Evolutionary conservation across 2,888 invertebrate genomes (phyloP), one percentile per base, ranked within the genome.

Genomic region (Sinhomidia bicolor): DNA sequence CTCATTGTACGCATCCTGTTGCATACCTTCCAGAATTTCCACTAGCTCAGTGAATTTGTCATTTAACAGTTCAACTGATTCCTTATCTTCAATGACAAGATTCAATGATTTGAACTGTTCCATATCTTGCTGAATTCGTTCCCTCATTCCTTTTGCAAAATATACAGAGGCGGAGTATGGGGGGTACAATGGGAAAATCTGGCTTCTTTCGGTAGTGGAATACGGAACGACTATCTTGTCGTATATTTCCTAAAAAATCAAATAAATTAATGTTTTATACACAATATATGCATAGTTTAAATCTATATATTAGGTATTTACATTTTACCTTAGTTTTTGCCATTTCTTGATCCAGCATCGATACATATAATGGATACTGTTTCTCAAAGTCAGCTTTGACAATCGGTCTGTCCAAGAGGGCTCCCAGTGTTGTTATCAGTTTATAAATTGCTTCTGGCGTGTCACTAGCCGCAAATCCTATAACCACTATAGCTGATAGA

Each of bases 401-500:
- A 87, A 97, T 94, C 0, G 97, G 97, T 83, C 98, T 95, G 91
- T 98, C 98, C 91, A 99, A 93, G 17, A 98, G 96, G 29, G 96
- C 96, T 0, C 98, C 98, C 74, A 97, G 96, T 90, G 98, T 98
- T 92, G 96, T 97, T 90, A 98, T 96, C 29, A 99, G 94, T 97
- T 98, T 94, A 91, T 95, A 95, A 81, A 54, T 86, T 29, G 91
- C 89, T 94, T 98, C 98, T 91, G 98, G 95, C 93, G 98, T 98
- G 82, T 96, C 95, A 93, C 98, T 98, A 93, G 98, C 98, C 93
- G 98, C 98, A 93, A 99, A 98, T 1, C 98, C 98, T 93, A 98
- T 97, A 90, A 97, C 97, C 90, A 98, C 95, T 92, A 98, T 97
- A 0, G 98, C 96, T 0, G 98, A 97, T 89, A 99, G 94, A 93